Evolutionary conservation across 1,140 invertebrate species (phyloP).

Genomic region (Hycleus cichorii): DNA sequence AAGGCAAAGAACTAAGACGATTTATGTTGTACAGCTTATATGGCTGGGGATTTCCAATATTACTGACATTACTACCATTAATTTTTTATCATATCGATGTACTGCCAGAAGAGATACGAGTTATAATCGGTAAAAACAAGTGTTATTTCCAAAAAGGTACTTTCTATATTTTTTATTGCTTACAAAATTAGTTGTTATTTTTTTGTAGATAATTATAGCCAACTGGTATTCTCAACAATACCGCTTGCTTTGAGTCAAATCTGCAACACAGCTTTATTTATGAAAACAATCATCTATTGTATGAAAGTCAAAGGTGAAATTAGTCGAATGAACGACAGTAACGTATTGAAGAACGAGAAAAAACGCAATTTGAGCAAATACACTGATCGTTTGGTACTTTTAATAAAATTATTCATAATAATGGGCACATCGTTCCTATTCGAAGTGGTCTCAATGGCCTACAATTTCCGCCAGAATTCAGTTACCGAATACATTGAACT

Average conservation of each 20-base stretch:
- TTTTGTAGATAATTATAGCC: conserved; percentile 21
- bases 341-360: conserved; percentile 6
- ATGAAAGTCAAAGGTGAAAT: conserved; percentile 62
- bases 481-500: conserved; percentile 20
- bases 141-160: conserved; percentile 28
- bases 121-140: conserved; percentile 20
- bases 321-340: conserved; percentile 43
- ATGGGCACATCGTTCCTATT: conserved; percentile 24
- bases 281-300: conserved; percentile 58
- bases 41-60: conserved; percentile 51
- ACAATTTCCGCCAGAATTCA: conserved; percentile 11
- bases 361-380: conserved; percentile 15
- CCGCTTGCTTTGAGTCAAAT: conserved; percentile 55
- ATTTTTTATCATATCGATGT: conserved; percentile 18
- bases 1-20: conserved; percentile 41
- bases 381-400: background rate
- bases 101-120: conserved; percentile 22
- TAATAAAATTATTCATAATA: conserved; percentile 21
- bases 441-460: conserved; percentile 20
- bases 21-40: conserved; percentile 55
- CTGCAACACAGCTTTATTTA: conserved; percentile 58
- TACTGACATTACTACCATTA: conserved; percentile 34
- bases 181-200: conserved; percentile 1
- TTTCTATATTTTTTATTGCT: conserved; percentile 1
- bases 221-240: conserved; percentile 54